These are phyloP conservation scores for Phrynocephalus guinanensis DNA, from an alignment of 2,797 vertebrate genomes.

Conservation along the genomic window DNA sequence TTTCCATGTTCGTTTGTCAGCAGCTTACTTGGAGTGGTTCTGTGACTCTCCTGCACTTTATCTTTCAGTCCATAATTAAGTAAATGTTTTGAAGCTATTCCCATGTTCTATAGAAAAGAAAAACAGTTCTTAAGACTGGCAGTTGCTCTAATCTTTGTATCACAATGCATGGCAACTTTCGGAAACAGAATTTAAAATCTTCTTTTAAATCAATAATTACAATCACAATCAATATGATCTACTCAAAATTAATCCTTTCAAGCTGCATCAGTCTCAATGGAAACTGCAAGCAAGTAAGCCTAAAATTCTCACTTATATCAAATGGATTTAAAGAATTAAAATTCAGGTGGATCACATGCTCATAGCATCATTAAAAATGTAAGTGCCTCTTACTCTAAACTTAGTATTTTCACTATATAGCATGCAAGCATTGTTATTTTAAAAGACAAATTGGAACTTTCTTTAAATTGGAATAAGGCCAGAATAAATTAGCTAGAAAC, in stretches of 20 bases:
- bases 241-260: not conserved
- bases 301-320: not conserved
- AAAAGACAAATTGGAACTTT: not conserved
- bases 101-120: no score
- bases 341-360: not conserved
- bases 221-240: not conserved
- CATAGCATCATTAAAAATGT: not conserved
- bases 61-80: no score
- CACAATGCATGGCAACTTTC: not conserved
- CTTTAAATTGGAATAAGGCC: not conserved
- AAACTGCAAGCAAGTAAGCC: not conserved
- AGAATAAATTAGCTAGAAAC: slow-evolving; percentile 3
- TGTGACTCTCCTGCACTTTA: no score
- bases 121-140: no score
- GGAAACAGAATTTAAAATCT: no score
- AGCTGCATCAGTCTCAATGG: not conserved
- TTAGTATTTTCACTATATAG: slow-evolving; percentile 14
- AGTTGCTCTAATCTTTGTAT: not conserved
- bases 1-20: no score
- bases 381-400: slow-evolving; percentile 11
- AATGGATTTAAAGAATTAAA: not conserved
- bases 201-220: not conserved
- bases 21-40: no score
- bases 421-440: not conserved
- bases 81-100: no score